Evolutionary conservation across 2,797 vertebrate species (phyloP).

Genomic region (Tokudaia tokunoshimensis): DNA sequence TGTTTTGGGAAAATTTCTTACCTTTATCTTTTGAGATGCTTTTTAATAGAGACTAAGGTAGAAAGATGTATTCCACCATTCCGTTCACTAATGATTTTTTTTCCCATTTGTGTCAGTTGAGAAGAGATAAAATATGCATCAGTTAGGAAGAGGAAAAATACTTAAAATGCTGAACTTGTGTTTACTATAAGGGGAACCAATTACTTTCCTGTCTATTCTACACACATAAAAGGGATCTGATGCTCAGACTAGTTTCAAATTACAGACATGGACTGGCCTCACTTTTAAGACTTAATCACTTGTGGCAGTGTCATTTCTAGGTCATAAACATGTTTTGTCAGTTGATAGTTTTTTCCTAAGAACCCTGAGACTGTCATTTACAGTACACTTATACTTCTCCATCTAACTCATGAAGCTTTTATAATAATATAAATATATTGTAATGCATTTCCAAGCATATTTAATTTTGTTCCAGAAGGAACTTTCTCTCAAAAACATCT

Average conservation of each 20-base stretch:
- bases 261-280: conserved; percentile 64
- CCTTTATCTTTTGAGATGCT: not conserved
- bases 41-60: not conserved
- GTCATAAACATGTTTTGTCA: conserved; percentile 76
- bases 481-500: not conserved
- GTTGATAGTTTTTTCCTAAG: conserved; percentile 39
- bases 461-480: not conserved
- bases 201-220: conserved; percentile 78
- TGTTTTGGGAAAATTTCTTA: not conserved
- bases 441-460: not conserved
- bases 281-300: conserved; percentile 80
- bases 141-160: conserved; percentile 50
- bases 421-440: not conserved
- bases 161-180: conserved; percentile 85
- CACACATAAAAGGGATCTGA: conserved; percentile 81
- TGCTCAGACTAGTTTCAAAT: conserved; percentile 73
- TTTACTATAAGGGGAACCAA: conserved; percentile 85
- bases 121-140: conserved; percentile 78
- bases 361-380: not conserved
- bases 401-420: not conserved
- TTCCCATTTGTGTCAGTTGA: conserved; percentile 76
- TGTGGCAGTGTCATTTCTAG: conserved; percentile 78
- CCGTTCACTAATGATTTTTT: conserved; percentile 15
- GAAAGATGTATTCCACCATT: not conserved
- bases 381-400: not conserved